A percentile compares a stretch with the other conserved stretches of the same genome.
phyloP scores from a whole-genome alignment of 2,888 invertebrate species.

The Euplexia lucipara region DNA sequence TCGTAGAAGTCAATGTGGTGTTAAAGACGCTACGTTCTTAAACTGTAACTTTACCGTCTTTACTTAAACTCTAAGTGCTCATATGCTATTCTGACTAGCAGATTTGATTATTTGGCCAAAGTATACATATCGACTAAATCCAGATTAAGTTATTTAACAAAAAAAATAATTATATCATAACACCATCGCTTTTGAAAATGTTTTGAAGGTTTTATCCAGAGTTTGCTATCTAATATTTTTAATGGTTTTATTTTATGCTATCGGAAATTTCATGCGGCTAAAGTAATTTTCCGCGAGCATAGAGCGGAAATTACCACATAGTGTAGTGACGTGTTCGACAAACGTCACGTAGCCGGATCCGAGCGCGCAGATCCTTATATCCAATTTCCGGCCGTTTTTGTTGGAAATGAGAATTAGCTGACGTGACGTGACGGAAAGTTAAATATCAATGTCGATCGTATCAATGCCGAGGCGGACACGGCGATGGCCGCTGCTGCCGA shows the following conservation, averaged over 20 bases:
- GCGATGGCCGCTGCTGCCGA: conserved; percentile 52
- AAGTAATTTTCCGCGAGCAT: conserved; percentile 90
- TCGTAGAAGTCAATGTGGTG: conserved; percentile 1
- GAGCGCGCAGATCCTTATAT: conserved; percentile 90
- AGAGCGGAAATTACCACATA: conserved; percentile 90
- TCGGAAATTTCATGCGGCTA: conserved; percentile 90
- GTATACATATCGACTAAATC: background rate
- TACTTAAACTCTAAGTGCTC: background rate
- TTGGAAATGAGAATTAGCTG: conserved; percentile 90
- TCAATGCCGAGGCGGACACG: conserved; percentile 62
- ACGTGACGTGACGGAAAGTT: conserved; percentile 87
- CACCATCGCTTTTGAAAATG: conserved; percentile 56
- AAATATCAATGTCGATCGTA: conserved; percentile 84
- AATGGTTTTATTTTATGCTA: conserved; percentile 84
- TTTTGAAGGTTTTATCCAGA: conserved; percentile 61
- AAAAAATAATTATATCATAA: conserved; percentile 33
- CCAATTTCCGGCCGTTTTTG: conserved; percentile 91
- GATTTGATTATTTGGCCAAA: background rate
- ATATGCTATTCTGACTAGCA: background rate
- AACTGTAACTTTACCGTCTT: background rate
- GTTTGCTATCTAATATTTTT: conserved; percentile 76
- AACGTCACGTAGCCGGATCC: conserved; percentile 90
- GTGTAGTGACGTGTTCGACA: conserved; percentile 91
- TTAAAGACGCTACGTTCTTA: background rate
- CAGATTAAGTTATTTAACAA: conserved; percentile 1